These are phyloP conservation scores for Pelvicachromis taeniatus DNA, from an alignment of 2,113 vertebrate genomes.

Conservation along the genomic window DNA sequence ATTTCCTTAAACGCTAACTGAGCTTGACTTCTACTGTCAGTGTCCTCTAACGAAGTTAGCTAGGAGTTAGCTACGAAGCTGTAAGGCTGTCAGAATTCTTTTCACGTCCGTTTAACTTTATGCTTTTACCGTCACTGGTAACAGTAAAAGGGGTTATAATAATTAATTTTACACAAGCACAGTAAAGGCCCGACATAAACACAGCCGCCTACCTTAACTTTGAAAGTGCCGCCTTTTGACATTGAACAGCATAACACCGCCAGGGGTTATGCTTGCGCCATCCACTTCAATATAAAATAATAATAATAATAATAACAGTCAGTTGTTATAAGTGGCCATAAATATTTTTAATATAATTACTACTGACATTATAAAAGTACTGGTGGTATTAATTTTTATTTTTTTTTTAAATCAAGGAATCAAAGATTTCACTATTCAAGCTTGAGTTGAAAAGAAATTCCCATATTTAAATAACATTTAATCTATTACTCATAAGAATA, in stretches of 20 bases:
- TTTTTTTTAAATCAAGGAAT: too few relatives aligned
- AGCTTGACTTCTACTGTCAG: background rate
- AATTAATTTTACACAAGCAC: background rate
- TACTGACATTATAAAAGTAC: background rate
- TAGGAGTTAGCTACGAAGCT: background rate
- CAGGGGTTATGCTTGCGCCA: background rate
- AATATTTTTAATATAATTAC: background rate
- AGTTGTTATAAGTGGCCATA: background rate
- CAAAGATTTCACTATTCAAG: background rate
- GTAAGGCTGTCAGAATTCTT: background rate
- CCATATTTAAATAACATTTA: background rate
- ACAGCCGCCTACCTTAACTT: background rate
- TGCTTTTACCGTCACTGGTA: too few relatives aligned
- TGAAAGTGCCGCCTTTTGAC: background rate
- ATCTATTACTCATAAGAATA: background rate
- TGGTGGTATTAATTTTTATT: background rate
- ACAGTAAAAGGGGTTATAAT: background rate
- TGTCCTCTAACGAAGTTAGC: background rate
- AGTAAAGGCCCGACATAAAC: rapidly evolving
- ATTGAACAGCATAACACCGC: background rate
- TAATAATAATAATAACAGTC: too few relatives aligned
- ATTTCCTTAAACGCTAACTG: background rate
- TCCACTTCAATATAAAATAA: background rate
- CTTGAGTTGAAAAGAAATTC: background rate
- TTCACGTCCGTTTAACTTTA: background rate